A percentile compares a stretch with the other conserved stretches of the same genome.
phyloP scores from a whole-genome alignment of 2,113 vertebrate genomes.

The Tachuris rubrigastra region DNA sequence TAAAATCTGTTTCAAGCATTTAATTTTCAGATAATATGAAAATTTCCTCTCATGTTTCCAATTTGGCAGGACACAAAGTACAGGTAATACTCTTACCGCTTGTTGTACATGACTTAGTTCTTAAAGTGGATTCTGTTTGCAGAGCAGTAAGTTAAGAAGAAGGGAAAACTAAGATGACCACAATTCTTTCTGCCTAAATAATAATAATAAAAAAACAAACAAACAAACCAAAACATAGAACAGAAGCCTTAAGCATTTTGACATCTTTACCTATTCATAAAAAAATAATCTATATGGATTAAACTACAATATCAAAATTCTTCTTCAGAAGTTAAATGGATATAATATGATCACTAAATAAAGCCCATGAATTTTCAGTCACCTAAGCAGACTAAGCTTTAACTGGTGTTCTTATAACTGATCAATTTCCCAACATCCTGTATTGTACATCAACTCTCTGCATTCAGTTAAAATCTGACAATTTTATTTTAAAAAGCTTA shows the following conservation, averaged over 20 bases:
- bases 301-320: background rate
- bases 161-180: background rate
- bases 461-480: constrained; percentile 13
- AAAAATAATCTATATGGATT: background rate
- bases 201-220: too few species aligned
- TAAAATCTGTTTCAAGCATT: background rate
- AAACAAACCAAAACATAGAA: background rate
- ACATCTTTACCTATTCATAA: background rate
- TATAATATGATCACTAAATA: background rate
- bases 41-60: background rate
- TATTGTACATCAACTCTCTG: background rate
- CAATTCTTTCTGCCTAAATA: background rate
- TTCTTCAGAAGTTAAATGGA: background rate
- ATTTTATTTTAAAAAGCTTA: background rate
- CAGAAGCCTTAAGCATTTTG: background rate
- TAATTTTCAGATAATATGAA: background rate
- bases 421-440: background rate
- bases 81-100: background rate
- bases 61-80: background rate
- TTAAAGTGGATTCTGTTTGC: background rate
- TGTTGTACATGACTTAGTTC: background rate
- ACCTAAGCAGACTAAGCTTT: background rate
- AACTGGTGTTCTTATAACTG: background rate
- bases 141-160: background rate
- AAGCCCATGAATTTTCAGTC: background rate